A percentile compares a stretch with the other conserved stretches of the same genome.
Evolutionary conservation across 2,113 vertebrate genomes (phyloP).

Genomic region (Ameiurus melas): DNA sequence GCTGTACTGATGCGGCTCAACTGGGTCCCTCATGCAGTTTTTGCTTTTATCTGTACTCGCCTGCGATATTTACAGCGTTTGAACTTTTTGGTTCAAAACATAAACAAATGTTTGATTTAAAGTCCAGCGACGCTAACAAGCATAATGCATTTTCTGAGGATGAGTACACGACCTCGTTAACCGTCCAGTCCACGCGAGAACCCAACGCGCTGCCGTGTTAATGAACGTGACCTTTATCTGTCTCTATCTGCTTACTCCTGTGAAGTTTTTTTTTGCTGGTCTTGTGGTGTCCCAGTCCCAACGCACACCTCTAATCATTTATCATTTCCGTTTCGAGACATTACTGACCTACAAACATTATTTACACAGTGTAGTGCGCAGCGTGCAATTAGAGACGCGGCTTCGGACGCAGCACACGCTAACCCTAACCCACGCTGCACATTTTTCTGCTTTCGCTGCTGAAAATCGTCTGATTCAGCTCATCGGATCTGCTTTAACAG

Average conservation of each 20-base stretch:
- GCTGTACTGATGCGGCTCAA: not conserved
- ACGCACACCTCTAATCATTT: not conserved
- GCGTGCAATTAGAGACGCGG: not conserved
- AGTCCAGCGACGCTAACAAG: not conserved
- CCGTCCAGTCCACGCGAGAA: not conserved
- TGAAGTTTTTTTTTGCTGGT: not conserved
- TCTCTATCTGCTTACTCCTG: not conserved
- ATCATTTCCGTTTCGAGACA: not conserved
- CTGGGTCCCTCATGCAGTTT: not conserved
- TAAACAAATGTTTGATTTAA: too few relatives aligned
- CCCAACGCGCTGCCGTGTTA: not conserved
- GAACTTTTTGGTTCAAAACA: too few relatives aligned
- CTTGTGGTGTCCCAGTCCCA: not conserved
- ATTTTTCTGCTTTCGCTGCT: not conserved
- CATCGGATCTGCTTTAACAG: not conserved
- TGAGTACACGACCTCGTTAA: not conserved
- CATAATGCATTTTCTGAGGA: not conserved
- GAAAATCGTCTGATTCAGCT: not conserved
- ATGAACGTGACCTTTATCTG: not conserved
- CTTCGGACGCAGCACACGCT: not conserved
- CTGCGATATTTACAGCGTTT: too few relatives aligned
- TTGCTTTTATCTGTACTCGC: not conserved
- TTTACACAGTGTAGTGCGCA: not conserved
- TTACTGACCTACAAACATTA: not conserved
- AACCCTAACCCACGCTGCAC: not conserved